These are phyloP conservation scores for Apostichopus californicus DNA, from an alignment of 35 echinoderm and acorn worm species.

Conservation along the genomic window DNA sequence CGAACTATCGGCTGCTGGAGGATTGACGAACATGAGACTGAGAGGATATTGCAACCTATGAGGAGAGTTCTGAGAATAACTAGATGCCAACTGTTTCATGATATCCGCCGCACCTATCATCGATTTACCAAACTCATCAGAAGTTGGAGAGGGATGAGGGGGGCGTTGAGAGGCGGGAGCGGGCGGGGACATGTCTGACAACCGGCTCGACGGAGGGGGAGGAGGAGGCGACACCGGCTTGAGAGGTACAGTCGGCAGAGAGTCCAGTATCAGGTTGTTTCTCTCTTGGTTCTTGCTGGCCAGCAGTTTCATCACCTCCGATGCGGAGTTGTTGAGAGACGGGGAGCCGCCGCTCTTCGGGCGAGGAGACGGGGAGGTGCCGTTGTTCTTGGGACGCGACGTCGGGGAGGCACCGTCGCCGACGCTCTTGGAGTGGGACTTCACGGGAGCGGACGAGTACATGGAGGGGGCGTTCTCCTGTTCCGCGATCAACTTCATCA, in stretches of 20 bases:
- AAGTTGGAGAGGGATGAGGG: background rate
- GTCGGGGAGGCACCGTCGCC: background rate
- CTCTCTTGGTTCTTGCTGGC: constrained; percentile 36
- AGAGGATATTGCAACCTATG: background rate
- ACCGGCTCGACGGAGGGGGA: background rate
- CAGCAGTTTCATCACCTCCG: constrained; percentile 52
- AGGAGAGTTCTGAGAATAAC: constrained; percentile 16
- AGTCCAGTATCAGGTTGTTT: background rate
- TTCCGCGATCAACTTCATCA: constrained; percentile 40
- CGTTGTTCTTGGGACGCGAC: no score
- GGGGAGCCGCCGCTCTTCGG: background rate
- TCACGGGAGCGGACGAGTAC: background rate
- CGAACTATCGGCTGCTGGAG: constrained; percentile 25
- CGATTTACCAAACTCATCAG: background rate
- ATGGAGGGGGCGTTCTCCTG: background rate
- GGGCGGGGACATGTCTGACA: background rate
- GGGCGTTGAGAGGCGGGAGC: background rate
- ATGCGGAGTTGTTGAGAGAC: constrained; percentile 37
- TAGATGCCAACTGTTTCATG: constrained; percentile 41
- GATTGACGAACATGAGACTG: constrained; percentile 26
- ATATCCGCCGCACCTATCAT: constrained; percentile 16
- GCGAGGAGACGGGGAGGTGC: background rate
- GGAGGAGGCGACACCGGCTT: background rate
- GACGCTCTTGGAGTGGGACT: background rate
- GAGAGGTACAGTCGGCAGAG: background rate